Evolutionary conservation across 2,888 invertebrate species (phyloP).

Genomic region (Graphium colonna): DNA sequence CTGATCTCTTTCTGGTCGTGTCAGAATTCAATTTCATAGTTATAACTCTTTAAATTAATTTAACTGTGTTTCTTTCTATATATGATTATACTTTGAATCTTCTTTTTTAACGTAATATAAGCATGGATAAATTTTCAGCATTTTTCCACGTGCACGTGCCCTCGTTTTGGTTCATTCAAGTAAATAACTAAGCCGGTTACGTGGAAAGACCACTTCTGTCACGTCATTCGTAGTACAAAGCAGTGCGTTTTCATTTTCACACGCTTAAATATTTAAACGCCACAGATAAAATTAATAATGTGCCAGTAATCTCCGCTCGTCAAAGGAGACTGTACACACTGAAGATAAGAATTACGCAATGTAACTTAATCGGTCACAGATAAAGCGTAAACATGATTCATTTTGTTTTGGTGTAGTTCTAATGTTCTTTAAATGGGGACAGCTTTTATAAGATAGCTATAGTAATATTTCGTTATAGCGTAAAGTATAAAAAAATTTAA

Average conservation of each 20-base stretch:
- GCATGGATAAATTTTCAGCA: no score
- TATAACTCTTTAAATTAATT: no score
- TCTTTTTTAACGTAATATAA: no score
- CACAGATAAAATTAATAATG: constrained; percentile 15
- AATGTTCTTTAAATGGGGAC: background rate
- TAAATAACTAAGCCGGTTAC: background rate
- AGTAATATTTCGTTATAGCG: background rate
- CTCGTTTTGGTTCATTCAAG: background rate
- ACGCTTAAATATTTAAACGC: constrained; percentile 14
- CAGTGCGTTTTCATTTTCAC: constrained; percentile 9
- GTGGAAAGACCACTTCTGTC: background rate
- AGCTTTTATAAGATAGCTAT: no score
- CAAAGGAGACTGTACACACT: constrained; percentile 24
- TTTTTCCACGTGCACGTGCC: no score
- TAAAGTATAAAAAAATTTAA: background rate
- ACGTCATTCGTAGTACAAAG: background rate
- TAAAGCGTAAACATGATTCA: constrained; percentile 27
- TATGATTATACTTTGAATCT: no score
- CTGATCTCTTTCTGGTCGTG: no score
- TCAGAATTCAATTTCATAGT: no score
- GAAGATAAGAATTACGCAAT: constrained; percentile 36
- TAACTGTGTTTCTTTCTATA: no score
- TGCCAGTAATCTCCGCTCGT: constrained; percentile 22
- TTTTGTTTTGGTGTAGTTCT: constrained; percentile 20
- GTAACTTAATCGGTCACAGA: constrained; percentile 39